Percentiles rank a stretch among this genome's conserved stretches.
Evolutionary conservation across 2,797 vertebrate genomes (phyloP).

Genomic region (Malacoraja senta): DNA sequence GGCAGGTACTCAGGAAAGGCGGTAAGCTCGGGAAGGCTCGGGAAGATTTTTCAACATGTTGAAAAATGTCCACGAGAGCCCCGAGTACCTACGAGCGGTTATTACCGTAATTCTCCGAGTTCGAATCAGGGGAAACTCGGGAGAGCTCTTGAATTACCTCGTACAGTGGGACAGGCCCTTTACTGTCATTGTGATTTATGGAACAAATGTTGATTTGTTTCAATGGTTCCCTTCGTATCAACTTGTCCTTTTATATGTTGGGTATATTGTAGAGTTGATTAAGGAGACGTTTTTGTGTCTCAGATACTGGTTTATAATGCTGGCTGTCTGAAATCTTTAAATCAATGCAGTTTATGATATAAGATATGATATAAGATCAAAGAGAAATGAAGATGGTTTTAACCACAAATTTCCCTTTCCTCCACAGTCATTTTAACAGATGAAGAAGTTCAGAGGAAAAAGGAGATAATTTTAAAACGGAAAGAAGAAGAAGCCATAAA

Average conservation of each 20-base stretch:
- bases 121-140: too few relatives aligned
- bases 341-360: not conserved
- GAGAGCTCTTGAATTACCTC: too few relatives aligned
- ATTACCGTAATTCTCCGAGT: too few relatives aligned
- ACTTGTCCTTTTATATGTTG: not conserved
- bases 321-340: not conserved
- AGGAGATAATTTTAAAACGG: slow-evolving; percentile 83
- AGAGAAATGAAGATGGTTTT: not conserved
- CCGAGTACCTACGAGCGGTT: too few relatives aligned
- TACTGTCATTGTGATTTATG: not conserved
- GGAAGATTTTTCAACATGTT: too few relatives aligned
- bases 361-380: not conserved
- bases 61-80: too few relatives aligned
- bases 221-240: not conserved
- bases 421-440: slow-evolving; percentile 85
- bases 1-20: too few relatives aligned
- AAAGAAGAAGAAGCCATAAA: slow-evolving; percentile 82
- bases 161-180: too few relatives aligned
- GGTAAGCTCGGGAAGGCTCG: too few relatives aligned
- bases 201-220: not conserved
- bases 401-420: not conserved
- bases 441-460: slow-evolving; percentile 92
- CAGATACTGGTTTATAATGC: not conserved
- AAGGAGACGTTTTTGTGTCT: not conserved
- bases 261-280: not conserved